phyloP scores from a whole-genome alignment of 2,797 vertebrate species.

The Coregonus suidteri region DNA sequence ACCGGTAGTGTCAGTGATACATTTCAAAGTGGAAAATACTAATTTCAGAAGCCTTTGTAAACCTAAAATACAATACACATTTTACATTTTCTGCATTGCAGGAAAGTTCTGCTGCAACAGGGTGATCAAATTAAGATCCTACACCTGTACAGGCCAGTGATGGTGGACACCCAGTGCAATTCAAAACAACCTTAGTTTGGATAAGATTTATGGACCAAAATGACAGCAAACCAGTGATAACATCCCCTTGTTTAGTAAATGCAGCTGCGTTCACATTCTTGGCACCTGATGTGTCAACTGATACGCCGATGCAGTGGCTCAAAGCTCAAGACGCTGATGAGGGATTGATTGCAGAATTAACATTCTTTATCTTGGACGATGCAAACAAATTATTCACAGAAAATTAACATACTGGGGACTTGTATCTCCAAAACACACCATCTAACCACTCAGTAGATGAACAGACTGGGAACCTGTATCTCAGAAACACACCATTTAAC shows the following conservation, averaged over 20 bases:
- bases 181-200: slow-evolving; percentile 10
- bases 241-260: slow-evolving; percentile 26
- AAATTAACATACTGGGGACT: slow-evolving; percentile 34
- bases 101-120: too few species aligned
- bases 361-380: slow-evolving; percentile 40
- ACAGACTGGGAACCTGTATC: too few species aligned
- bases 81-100: too few species aligned
- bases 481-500: too few species aligned
- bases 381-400: slow-evolving; percentile 39
- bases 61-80: too few species aligned
- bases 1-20: too few species aligned
- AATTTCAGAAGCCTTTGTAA: too few species aligned
- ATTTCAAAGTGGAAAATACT: too few species aligned
- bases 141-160: not conserved
- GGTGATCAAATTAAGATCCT: too few species aligned
- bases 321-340: slow-evolving; percentile 39
- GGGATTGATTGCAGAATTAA: slow-evolving; percentile 33
- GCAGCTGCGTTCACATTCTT: slow-evolving; percentile 37
- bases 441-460: too few species aligned
- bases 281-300: slow-evolving; percentile 24
- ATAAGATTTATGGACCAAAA: slow-evolving; percentile 46
- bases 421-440: slow-evolving; percentile 8
- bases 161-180: slow-evolving; percentile 1
- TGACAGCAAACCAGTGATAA: slow-evolving; percentile 35
- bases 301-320: slow-evolving; percentile 17